Evolutionary conservation across 2,888 invertebrate genomes (phyloP), one percentile per base, ranked within the genome.

Genomic region (Fissipunctia ypsillon): DNA sequence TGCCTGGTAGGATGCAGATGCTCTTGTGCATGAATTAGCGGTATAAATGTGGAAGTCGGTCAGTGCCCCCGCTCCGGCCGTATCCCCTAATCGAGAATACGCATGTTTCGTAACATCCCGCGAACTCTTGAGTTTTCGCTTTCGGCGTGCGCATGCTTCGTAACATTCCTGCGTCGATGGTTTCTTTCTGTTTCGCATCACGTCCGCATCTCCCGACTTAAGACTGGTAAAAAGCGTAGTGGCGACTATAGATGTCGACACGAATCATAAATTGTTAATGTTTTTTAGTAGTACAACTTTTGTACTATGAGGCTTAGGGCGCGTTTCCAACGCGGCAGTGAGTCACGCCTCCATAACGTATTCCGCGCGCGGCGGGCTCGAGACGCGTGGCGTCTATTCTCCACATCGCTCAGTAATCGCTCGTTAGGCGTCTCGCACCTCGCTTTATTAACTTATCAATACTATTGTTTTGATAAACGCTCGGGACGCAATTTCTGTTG

Each of bases 381-480:
- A 87, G 90, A 88, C 92, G 90, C 91, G 89, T 90, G 91, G 86
- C 91, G 91, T 92, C 93, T 94, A 93, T 93, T 92, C 93, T 90
- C 90, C 87, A 90, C 91, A 85, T 87, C 88, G 91, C 88, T 88
- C 87, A 79, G 92, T 93, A 94, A 94, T 93, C 94, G 93, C 94
- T 95, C 95, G 95, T 95, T 94, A 94, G 93, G 89, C 90, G 88
- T 92, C 87, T 86, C 93, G 92, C 94, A 91, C 93, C 92, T 93
- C 88, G 91, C 92, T 95, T 94, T 95, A 96, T 96, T 95, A 96
- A 96, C 95, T 96, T 96, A 96, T 96, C 96, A 95, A 95, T 94
- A 95, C 95, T 94, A 96, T 96, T 96, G 96, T 96, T 96, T 96
- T 95, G 95, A 96, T 96, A 95, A 94, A 95, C 94, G 94, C 93